Base-by-base conservation (phyloP, 2,113 vertebrate genomes). In the Phalacrocorax carbo region DNA sequence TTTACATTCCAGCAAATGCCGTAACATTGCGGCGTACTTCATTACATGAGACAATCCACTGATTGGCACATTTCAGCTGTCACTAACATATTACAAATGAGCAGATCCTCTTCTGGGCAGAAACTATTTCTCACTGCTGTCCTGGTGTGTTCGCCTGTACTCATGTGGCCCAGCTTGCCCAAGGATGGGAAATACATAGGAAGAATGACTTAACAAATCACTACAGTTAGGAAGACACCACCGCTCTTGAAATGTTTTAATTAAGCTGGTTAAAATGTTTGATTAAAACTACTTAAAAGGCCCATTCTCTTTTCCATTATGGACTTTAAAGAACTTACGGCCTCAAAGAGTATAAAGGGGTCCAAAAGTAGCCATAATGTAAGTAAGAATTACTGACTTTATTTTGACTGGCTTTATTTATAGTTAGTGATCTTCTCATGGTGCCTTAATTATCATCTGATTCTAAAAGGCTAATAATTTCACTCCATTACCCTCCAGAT, bases 401-500 rank as follows among this genome's bases (percentile, higher is more conserved):
- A 84, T 57, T 88, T 90, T 75, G 55, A 81, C 22, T 51, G 77
- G 26, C n/a, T 19, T 89, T 95, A 77, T 95, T 95, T 90, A 77
- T 44, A 93, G 86, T 52, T n/a, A 70, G 42, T 75, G 60, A 72
- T 92, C 44, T 73, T 80, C 64, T 92, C 18, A 17, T 62, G 4
- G 42, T 93, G 55, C 46, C 20, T 75, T 86, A 80, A 93, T 91
- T 81, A 88, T 86, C 22, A 30, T 73, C 49, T n/a, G 32, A 70
- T 77, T 92, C 76, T 92, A 81, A 90, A 93, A 90, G 76, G 55
- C 71, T 84, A 88, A 86, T 87, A 95, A 81, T 90, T 95, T 95
- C 72, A 86, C 51, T 93, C 72, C 60, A 88, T 84, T 84, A 64
- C 61, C 57, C 57, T 92, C 46, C 75, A 95, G 78, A 85, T 42